phyloP scores from a whole-genome alignment of 2,113 vertebrate genomes.

The Rhinoptilus africanus region DNA sequence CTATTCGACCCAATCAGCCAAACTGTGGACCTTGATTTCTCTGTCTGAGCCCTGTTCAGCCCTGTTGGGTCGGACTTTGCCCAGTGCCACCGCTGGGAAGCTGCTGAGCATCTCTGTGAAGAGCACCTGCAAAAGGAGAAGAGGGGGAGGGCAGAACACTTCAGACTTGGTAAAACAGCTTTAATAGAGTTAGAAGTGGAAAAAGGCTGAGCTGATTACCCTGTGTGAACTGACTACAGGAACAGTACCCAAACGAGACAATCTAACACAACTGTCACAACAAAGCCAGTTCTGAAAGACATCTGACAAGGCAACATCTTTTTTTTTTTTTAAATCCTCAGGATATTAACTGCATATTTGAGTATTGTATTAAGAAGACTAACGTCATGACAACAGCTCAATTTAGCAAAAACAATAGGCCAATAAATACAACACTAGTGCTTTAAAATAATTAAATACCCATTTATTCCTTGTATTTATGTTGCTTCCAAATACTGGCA shows the following conservation, averaged over 20 bases:
- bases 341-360: conserved; percentile 27
- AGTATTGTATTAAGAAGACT: neutral
- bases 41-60: neutral
- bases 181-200: neutral
- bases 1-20: neutral
- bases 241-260: neutral
- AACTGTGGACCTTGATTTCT: neutral
- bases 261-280: neutral
- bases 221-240: neutral
- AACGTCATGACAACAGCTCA: conserved; percentile 35
- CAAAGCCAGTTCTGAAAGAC: neutral
- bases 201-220: neutral
- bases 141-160: neutral
- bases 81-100: neutral
- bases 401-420: conserved; percentile 18
- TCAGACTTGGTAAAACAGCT: neutral
- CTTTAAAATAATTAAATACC: conserved; percentile 44
- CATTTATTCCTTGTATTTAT: conserved; percentile 20
- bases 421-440: conserved; percentile 22
- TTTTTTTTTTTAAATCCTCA: neutral
- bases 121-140: neutral
- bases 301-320: neutral
- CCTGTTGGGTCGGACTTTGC: neutral
- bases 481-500: conserved; percentile 27
- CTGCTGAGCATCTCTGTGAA: neutral